Evolutionary conservation across 2,797 vertebrate genomes (phyloP), one percentile per base, ranked within the genome.

Genomic region (Acridotheres tristis): DNA sequence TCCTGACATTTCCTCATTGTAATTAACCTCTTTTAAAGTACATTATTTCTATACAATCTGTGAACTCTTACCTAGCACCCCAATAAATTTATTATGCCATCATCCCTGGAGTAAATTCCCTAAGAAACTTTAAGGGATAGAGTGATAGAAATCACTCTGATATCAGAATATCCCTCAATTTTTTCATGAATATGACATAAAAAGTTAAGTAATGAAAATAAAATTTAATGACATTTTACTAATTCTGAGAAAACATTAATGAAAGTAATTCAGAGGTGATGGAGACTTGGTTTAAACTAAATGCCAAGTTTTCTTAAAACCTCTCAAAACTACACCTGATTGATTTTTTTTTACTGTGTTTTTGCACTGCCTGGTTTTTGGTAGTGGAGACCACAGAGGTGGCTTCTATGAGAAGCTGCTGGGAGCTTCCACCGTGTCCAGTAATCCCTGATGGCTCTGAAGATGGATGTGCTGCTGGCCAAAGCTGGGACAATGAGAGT

Each of bases 201-300:
- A 47, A 34, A 50, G 8, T 19, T 72, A 25, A 7, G 10, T 45
- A 84, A 58, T 75, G 71, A 74, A 85, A 65, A 67, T 26, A 42
- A 16, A 72, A 69, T 51, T 43, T 76, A 73, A 48, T 25, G 22
- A 9, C 10, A 54, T 74, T 43, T 72, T 53, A 88, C 48, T 76
- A 72, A 58, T 83, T 48, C 57, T 43, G 51, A 79, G 30, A 67
- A 90, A 55, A 30, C 16, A 27, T 61, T 91, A 55, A 89, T 74
- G 58, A 89, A 74, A 77, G 15, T 82, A 93, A 81, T 63, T 94
- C 77, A 93, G 53, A 91, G 34, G n/a, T 50, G 74, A 45, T 38
- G 11, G 47, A 55, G 26, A 85, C 68, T 22, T 82, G 36, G 72
- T 85, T 91, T 83, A 58, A 83, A 47, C 9, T 63, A 83, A 85